Base-by-base conservation (phyloP, 2,113 vertebrate species). In the Sander vitreus region DNA sequence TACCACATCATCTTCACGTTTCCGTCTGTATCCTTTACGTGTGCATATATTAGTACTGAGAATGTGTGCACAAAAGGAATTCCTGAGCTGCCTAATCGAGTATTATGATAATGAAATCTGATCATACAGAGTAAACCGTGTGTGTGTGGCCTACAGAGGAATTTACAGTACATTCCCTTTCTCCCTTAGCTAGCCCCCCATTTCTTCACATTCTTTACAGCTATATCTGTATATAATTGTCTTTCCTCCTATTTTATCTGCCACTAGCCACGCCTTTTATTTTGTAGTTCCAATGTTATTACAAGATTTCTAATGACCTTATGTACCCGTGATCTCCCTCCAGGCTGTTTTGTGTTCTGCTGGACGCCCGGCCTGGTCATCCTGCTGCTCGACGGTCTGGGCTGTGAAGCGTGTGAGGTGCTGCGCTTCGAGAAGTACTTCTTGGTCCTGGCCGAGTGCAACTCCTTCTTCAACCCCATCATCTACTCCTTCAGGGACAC, bases 301-400 rank as follows among this genome's bases (percentile, higher is more conserved):
- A 6, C 59, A 60, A 62, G 10, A 33, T 23, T 18, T 57, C 13
- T 33, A 25, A 63, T 69, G 48, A 73, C 78, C 63, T 69, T 6
- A 23, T 55, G 33, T 80, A 15, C 8, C 21, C 45, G 53, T 23
- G 16, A 8, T 69, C 21, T 67, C 23, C 18, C 30, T 12, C 33
- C 90, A 96, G 95, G 95, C 21, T 93, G 84, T 10, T 96, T 96
- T 19, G 94, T 96, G 92, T 82, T 98, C 59, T 98, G 97, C 95
- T 98, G 97, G 76, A 97, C 97, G 23, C 97, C 96, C 0, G 97
- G 96, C 0, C 95, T 98, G 88, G 96, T 98, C 72, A 93, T 98
- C 73, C 95, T 98, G 68, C 89, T 97, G 23, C 96, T 97, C 2
- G 96, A 97, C 3, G 94, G 95, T 1, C 36, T 94, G 47, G 71